Conservation (phyloP, 1,140 invertebrate genomes). For the Formica exsecta region DNA sequence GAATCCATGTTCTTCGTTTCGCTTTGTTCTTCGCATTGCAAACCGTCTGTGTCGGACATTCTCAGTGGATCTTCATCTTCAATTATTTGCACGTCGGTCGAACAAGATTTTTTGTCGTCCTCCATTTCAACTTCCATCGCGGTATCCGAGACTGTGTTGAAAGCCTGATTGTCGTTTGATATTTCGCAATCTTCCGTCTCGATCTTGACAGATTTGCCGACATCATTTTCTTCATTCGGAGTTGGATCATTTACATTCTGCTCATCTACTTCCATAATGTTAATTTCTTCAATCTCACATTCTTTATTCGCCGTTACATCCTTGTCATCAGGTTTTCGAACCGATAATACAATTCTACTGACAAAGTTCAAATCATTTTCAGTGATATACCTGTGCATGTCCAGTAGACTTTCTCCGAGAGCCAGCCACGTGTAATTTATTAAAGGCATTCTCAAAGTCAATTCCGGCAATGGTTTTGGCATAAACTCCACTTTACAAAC, state of each 20-base stretch:
- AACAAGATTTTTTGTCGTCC: slow-evolving; percentile 82
- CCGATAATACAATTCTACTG: slow-evolving; percentile 74
- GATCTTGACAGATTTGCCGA: slow-evolving; percentile 79
- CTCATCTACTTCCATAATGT: slow-evolving; percentile 66
- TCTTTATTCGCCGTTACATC: slow-evolving; percentile 34
- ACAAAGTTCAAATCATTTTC: slow-evolving; percentile 87
- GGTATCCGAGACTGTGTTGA: slow-evolving; percentile 61
- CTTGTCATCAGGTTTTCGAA: slow-evolving; percentile 62
- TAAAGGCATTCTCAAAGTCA: slow-evolving; percentile 88
- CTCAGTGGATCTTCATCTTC: slow-evolving; percentile 81
- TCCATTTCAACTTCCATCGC: slow-evolving; percentile 78
- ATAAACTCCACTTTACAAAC: slow-evolving; percentile 86
- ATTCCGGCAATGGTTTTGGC: slow-evolving; percentile 87
- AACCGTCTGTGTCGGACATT: slow-evolving; percentile 73
- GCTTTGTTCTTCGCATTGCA: slow-evolving; percentile 67
- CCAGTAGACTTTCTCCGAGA: slow-evolving; percentile 89
- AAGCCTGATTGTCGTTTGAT: slow-evolving; percentile 71
- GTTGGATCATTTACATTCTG: slow-evolving; percentile 69
- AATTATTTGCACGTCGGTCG: slow-evolving; percentile 82
- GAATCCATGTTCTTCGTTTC: slow-evolving; percentile 63
- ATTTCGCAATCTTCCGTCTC: slow-evolving; percentile 75
- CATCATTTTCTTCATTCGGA: slow-evolving; percentile 77
- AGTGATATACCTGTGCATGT: slow-evolving; percentile 90
- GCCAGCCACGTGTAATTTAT: slow-evolving; percentile 89
- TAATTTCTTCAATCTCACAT: slow-evolving; percentile 67